phyloP scores from a whole-genome alignment of 2,113 vertebrate species.

The Nasalis larvatus region DNA sequence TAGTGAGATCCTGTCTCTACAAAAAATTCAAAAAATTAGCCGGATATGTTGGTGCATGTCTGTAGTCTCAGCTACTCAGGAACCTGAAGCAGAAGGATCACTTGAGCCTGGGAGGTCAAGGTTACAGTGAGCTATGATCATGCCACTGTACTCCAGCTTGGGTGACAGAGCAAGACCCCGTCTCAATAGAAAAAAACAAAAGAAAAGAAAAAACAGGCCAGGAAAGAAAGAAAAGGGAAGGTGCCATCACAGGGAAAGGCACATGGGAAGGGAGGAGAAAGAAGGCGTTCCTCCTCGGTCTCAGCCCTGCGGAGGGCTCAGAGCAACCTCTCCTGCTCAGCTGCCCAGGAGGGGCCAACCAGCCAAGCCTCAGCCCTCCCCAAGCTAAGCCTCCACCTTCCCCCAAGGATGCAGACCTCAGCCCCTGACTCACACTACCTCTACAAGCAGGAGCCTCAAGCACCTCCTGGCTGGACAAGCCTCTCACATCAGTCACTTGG shows the following conservation, averaged over 20 bases:
- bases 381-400: not conserved
- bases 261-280: not conserved
- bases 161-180: too few relatives aligned
- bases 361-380: not conserved
- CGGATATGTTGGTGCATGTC: too few relatives aligned
- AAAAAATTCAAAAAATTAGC: too few relatives aligned
- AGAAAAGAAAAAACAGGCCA: not conserved
- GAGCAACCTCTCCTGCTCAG: not conserved
- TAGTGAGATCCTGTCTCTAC: too few relatives aligned
- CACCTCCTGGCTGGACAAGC: not conserved
- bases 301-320: not conserved
- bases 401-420: not conserved
- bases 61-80: too few relatives aligned
- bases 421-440: not conserved
- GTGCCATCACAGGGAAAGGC: not conserved
- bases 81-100: too few relatives aligned
- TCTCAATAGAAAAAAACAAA: too few relatives aligned
- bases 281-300: not conserved
- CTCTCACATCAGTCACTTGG: not conserved
- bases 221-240: not conserved
- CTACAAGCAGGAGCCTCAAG: not conserved
- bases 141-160: too few relatives aligned
- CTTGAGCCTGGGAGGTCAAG: too few relatives aligned
- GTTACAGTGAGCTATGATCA: too few relatives aligned
- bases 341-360: too few relatives aligned